Evolutionary conservation across 23 tunicate species (phyloP).

Genomic region (Pegea sp.): DNA sequence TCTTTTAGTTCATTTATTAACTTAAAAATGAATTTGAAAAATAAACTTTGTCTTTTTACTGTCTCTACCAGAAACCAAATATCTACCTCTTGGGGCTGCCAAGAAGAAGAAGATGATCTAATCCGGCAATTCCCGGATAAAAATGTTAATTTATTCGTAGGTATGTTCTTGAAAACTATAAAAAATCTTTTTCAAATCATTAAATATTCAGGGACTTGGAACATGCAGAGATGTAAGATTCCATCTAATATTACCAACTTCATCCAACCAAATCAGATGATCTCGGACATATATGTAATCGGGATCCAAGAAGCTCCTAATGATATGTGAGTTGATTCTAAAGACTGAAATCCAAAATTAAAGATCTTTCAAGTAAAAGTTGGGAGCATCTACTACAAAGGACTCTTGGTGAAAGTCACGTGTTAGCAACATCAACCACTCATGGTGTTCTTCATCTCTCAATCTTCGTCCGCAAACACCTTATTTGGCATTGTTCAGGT

Average conservation of each 20-base stretch:
- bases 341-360: no score
- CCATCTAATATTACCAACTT: conserved; percentile 55
- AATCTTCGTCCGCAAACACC: conserved; percentile 47
- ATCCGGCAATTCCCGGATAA: conserved; percentile 53
- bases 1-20: no score
- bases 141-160: conserved; percentile 25
- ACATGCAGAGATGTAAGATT: conserved; percentile 46
- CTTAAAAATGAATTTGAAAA: no score
- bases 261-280: conserved; percentile 38
- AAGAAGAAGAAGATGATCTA: no score
- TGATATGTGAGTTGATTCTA: conserved; percentile 25
- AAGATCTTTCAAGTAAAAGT: conserved; percentile 12
- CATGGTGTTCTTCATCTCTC: conserved; percentile 77
- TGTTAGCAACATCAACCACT: conserved; percentile 37
- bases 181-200: not conserved
- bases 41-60: no score
- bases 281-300: conserved; percentile 65
- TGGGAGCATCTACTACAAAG: conserved; percentile 75
- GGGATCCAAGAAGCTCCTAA: conserved; percentile 65
- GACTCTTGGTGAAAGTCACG: conserved; percentile 68
- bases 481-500: conserved; percentile 77
- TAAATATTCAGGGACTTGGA: conserved; percentile 95
- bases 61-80: no score
- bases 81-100: no score
- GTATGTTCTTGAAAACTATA: conserved; percentile 4